A percentile compares a stretch with the other conserved stretches of the same genome.
phyloP scores from a whole-genome alignment of 2,113 vertebrate species.

The Crocuta crocuta region DNA sequence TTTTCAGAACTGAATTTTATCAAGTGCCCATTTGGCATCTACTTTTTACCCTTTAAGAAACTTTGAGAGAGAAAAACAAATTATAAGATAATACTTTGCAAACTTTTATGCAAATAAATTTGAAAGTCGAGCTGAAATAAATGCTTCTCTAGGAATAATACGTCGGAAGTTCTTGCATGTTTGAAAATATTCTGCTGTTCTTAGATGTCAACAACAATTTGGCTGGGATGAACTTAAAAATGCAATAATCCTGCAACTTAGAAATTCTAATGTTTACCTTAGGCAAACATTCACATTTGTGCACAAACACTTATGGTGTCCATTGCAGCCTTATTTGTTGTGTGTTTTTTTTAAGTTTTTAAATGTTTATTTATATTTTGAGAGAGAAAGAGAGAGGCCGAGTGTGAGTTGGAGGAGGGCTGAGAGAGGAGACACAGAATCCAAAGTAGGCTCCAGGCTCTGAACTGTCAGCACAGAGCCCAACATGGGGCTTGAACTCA shows the following conservation, averaged over 20 bases:
- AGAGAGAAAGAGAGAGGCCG: no score
- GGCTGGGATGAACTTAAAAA: not conserved
- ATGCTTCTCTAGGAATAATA: not conserved
- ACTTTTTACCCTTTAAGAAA: conserved; percentile 17
- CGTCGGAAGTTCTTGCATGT: not conserved
- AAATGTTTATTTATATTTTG: no score
- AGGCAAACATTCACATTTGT: not conserved
- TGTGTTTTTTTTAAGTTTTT: no score
- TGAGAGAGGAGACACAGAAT: no score
- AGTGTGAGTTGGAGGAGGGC: no score
- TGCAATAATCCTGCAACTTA: not conserved
- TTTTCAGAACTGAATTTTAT: not conserved
- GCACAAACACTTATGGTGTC: not conserved
- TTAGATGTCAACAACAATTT: not conserved
- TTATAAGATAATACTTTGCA: not conserved
- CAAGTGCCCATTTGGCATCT: not conserved
- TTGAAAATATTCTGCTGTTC: not conserved
- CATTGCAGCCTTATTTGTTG: not conserved
- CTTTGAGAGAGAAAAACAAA: not conserved
- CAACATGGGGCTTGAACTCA: no score
- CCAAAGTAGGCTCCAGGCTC: no score
- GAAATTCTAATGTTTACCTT: conserved; percentile 22
- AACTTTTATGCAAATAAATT: not conserved
- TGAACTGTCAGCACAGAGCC: no score
- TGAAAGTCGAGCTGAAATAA: not conserved